A percentile compares a stretch with the other conserved stretches of the same genome.
Evolutionary conservation across 2,888 invertebrate species (phyloP).

Genomic region (Meganola albula): DNA sequence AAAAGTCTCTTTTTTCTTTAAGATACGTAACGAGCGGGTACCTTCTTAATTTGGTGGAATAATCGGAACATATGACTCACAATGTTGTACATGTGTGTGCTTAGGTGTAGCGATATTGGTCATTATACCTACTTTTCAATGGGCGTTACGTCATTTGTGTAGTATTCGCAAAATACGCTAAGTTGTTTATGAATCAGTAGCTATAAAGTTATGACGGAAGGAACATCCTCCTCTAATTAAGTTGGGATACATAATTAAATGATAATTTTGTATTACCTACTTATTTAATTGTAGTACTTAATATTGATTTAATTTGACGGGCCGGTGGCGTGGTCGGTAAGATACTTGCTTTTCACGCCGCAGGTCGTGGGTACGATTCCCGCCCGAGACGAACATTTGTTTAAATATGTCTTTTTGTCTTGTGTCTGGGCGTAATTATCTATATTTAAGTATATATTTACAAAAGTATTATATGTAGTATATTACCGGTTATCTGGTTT

Average conservation of each 20-base stretch:
- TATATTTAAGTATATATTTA: too few relatives aligned
- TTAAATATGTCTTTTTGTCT: too few relatives aligned
- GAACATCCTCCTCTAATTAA: constrained; percentile 23
- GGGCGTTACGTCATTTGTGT: constrained; percentile 48
- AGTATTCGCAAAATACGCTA: constrained; percentile 44
- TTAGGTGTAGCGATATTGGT: constrained; percentile 40
- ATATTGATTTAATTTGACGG: too few relatives aligned
- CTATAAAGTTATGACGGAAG: constrained; percentile 19
- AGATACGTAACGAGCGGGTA: constrained; percentile 33
- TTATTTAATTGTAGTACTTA: neutral
- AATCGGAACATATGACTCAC: constrained; percentile 41
- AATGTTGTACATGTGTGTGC: constrained; percentile 29
- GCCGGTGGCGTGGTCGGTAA: too few relatives aligned
- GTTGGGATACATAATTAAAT: constrained; percentile 1
- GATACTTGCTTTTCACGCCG: too few relatives aligned
- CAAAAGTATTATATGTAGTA: too few relatives aligned
- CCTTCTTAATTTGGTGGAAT: constrained; percentile 45
- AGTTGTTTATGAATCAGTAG: constrained; percentile 34
- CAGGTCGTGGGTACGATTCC: too few relatives aligned
- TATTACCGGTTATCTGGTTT: too few relatives aligned
- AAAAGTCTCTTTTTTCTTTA: constrained; percentile 36
- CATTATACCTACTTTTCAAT: constrained; percentile 51
- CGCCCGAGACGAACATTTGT: too few relatives aligned
- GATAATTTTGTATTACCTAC: neutral
- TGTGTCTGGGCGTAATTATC: too few relatives aligned